Evolutionary conservation across 2,113 vertebrate genomes (phyloP), one percentile per base, ranked within the genome.

Genomic region (Hydropotes inermis): DNA sequence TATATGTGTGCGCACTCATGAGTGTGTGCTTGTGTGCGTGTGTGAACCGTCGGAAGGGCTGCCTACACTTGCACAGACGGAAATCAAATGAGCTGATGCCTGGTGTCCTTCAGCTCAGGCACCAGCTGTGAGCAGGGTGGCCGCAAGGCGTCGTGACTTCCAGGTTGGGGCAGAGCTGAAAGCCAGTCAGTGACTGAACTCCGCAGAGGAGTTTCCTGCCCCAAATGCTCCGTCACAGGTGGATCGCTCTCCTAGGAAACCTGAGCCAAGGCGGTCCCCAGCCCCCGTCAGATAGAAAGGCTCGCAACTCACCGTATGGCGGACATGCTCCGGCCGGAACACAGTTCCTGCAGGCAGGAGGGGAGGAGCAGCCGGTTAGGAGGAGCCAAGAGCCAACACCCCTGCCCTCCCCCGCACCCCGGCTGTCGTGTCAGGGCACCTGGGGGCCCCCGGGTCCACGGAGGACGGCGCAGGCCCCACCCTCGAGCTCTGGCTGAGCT

Each of bases 281-380:
- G 76, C 43, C 76, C 43, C 4, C 19, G 8, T 17, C 4, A 1
- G 14, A 43, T 5, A 9, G 27, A 17, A 17, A 17, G 45, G 27
- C 43, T 30, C 6, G 27, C 76, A 50, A 47, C 76, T 79, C 8
- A 79, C 76, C 8, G 15, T 28, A 79, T 2, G 1, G 1, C 5
- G 0, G 76, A 17, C 8, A 2, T 0, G 36, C 47, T 7, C 47
- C 10, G 5, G 45, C 11, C 0, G 30, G 30, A 30, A 7, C 17
- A 33, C 1, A 19, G 47, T 21, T 13, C 78, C 78, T 52, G 78
- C 1, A 4, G 45, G 28, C 43, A 16, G 76, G 67, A 39, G n/a
- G 10, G n/a, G 19, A 21, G 21, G n/a, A 39, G n/a, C 19, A 39
- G n/a, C 9, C 0, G n/a, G n/a, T 70, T 36, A 70, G 67, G 36